Conservation (phyloP, 2,113 vertebrate genomes). For the Prunella himalayana region DNA sequence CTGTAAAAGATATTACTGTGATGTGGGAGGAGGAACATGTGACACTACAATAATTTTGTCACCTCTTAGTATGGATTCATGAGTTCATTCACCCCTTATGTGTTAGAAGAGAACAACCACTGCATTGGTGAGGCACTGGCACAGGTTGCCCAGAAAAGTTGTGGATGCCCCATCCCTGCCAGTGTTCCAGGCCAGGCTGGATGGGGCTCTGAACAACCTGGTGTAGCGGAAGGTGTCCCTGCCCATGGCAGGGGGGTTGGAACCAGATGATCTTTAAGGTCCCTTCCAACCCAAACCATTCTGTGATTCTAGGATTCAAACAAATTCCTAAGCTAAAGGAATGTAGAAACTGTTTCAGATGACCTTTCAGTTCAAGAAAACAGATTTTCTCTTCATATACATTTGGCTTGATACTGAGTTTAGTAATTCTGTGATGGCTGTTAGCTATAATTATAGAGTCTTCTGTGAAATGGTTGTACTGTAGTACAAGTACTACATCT, state of each 20-base stretch:
- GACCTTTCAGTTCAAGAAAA: background rate
- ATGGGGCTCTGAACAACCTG: background rate
- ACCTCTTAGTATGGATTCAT: background rate
- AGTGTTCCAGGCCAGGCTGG: background rate
- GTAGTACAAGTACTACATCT: background rate
- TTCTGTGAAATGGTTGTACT: background rate
- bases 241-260: rapidly evolving
- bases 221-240: background rate
- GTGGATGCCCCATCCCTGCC: background rate
- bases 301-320: background rate
- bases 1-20: background rate
- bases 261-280: background rate
- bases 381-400: background rate
- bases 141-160: background rate
- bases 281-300: background rate
- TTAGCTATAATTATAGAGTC: background rate
- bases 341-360: background rate
- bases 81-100: background rate
- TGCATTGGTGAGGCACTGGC: background rate
- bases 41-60: background rate
- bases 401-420: background rate
- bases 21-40: background rate
- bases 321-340: background rate
- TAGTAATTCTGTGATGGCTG: background rate
- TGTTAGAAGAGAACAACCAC: background rate